Base-by-base conservation (phyloP, 2,888 invertebrate genomes). In the Erebia palarica region DNA sequence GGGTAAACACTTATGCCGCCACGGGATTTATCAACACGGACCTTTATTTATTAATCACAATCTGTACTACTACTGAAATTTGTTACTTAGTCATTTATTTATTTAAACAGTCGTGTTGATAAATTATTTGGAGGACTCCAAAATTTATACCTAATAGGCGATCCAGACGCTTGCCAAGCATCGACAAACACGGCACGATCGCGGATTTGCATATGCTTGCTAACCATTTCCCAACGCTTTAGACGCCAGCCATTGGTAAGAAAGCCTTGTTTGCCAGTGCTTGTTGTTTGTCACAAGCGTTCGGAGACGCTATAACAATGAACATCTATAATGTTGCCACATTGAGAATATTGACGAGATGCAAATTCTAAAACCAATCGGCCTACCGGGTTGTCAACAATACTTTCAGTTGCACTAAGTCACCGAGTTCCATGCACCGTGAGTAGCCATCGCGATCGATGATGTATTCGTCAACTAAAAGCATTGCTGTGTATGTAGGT, bases 341-440 rank as follows among this genome's bases (percentile, higher is more conserved):
- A 73, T 64, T 71, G 67, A 73, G 70, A 68, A 73, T 72, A 68
- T 63, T 61, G 65, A 69, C 71, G 67, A 69, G 49, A 59, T 69
- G 71, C 69, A 69, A 68, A 68, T 53, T 68, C 69, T 73, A 70
- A 70, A 68, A 63, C 72, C 68, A 71, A 71, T 70, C 68, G 60
- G 70, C 66, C 59, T 70, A 67, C 68, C 49, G 59, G 66, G 66
- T 58, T 60, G 65, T 69, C 74, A 74, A 69, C 75, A 72, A 74
- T 72, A 74, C 76, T 74, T 75, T 75, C 73, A 74, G 76, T 76
- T 73, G 75, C 73, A 72, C 70, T 73, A 71, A 59, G 69, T 68
- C 70, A 71, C 53, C 71, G 63, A 71, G 49, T 71, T 61, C 59
- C 74, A 73, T 73, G 75, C 75, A 72, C 59, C 72, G 68, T 68